Base-by-base conservation (phyloP, 2,113 vertebrate genomes). In the Brachyhypopomus gauderio region DNA sequence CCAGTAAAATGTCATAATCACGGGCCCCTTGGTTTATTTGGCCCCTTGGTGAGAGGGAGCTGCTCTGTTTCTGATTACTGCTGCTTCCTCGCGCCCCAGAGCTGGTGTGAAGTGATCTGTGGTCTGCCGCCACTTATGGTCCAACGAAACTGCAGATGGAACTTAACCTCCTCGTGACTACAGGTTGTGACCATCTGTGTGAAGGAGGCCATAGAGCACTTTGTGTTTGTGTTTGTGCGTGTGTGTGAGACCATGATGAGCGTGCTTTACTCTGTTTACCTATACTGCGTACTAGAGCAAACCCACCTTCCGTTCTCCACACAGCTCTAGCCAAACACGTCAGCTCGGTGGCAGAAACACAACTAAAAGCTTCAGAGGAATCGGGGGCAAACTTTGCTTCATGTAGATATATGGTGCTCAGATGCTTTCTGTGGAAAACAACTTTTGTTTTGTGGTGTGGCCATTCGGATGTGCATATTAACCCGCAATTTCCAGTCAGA, bases 401-500 rank as follows among this genome's bases (percentile, higher is more conserved):
- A 30, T 64, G 56, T 34, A 55, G 59, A 30, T 67, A 38, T 38
- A 69, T n/a, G 17, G 5, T 20, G 8, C 58, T 3, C 56, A 25
- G 5, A 5, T 9, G 55, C n/a, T n/a, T 75, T 55, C 20, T 36
- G 8, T 19, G 3, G 45, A 11, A 14, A 11, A 52, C 45, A 12
- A 52, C 9, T 3, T 48, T 71, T 64, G 48, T 55, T 16, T 55
- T 76, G 36, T 4, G 36, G 30, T 64, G 62, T 70, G 41, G 41
- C 34, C 74, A 72, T 76, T 30, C 70, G 72, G 11, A 7, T 76
- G 17, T 41, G 59, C 8, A 25, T 30, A 45, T 60, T 45, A 27
- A n/a, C 62, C 77, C 27, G 34, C 27, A 66, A 2, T 77, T 85
- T 85, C 67, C 81, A 83, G 14, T 80, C 38, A 80, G 52, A 77